Percentiles rank a stretch among this genome's conserved stretches.
Conservation (phyloP, 1,140 invertebrate species). For the Aporrectodea caliginosa region DNA sequence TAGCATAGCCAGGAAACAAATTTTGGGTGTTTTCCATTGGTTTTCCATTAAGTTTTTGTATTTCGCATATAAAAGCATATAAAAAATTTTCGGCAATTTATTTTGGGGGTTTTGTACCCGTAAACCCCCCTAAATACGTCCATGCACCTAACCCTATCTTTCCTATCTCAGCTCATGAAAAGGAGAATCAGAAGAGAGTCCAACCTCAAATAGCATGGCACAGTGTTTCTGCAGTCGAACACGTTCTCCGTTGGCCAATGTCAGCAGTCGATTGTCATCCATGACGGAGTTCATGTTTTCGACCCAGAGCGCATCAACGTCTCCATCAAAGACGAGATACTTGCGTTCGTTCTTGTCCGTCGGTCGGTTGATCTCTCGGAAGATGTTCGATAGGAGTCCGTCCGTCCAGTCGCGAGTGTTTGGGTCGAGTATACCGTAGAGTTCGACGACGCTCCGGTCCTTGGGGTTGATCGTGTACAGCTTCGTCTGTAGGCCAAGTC, state of each 20-base stretch:
- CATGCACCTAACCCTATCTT: too few relatives aligned
- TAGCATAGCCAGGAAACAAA: too few relatives aligned
- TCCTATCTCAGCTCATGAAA: too few relatives aligned
- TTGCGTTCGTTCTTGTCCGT: conserved; percentile 66
- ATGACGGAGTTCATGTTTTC: conserved; percentile 96
- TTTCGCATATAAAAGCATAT: too few relatives aligned
- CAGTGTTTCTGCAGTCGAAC: conserved; percentile 77
- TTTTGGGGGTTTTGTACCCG: too few relatives aligned
- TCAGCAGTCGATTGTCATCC: conserved; percentile 87
- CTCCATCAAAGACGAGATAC: conserved; percentile 86
- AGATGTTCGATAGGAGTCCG: conserved; percentile 82
- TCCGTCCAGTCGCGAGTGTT: conserved; percentile 85
- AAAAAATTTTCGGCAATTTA: too few relatives aligned
- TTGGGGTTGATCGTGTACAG: conserved; percentile 70
- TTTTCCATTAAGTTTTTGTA: too few relatives aligned
- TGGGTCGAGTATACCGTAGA: conserved; percentile 84
- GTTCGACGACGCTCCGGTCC: conserved; percentile 79
- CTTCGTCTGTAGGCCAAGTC: conserved; percentile 71
- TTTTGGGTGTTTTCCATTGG: too few relatives aligned
- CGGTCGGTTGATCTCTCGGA: conserved; percentile 80
- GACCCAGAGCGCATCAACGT: conserved; percentile 88
- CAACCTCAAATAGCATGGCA: conserved; percentile 79
- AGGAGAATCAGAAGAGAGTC: too few relatives aligned
- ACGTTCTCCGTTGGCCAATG: conserved; percentile 82
- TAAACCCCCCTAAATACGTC: too few relatives aligned